Conservation (phyloP, 2,113 vertebrate genomes). For the Nerophis ophidion region DNA sequence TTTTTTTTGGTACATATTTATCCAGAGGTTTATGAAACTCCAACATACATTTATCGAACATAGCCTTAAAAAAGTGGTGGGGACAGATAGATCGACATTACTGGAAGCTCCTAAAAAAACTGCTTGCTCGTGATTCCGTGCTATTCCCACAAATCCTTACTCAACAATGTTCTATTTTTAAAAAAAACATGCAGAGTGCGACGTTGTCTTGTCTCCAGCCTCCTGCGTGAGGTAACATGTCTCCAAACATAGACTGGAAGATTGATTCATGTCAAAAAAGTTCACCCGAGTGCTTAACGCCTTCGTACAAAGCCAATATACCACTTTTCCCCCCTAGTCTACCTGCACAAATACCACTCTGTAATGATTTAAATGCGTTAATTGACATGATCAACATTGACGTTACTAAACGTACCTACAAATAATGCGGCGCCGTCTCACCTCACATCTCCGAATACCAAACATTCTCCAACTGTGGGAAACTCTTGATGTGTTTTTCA, state of each 20-base stretch:
- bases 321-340: neutral
- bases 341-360: slow-evolving; percentile 1
- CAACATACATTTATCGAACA: too few relatives aligned
- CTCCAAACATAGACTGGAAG: slow-evolving; percentile 14
- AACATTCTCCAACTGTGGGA: neutral
- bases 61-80: too few relatives aligned
- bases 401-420: neutral
- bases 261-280: neutral
- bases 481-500: too few relatives aligned
- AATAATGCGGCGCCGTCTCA: neutral
- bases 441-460: neutral
- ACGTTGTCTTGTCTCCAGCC: slow-evolving; percentile 29
- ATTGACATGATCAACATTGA: neutral
- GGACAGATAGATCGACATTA: too few relatives aligned
- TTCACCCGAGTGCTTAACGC: neutral
- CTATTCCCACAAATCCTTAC: neutral
- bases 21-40: too few relatives aligned
- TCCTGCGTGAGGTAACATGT: slow-evolving; percentile 41
- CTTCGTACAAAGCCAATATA: neutral
- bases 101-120: slow-evolving; percentile 20
- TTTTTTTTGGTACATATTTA: too few relatives aligned
- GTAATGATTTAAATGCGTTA: slow-evolving; percentile 8
- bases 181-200: slow-evolving; percentile 10
- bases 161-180: slow-evolving; percentile 1
- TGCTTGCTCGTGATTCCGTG: neutral